Evolutionary conservation across 2,113 vertebrate genomes (phyloP).

Genomic region (Hippopotamus amphibius): DNA sequence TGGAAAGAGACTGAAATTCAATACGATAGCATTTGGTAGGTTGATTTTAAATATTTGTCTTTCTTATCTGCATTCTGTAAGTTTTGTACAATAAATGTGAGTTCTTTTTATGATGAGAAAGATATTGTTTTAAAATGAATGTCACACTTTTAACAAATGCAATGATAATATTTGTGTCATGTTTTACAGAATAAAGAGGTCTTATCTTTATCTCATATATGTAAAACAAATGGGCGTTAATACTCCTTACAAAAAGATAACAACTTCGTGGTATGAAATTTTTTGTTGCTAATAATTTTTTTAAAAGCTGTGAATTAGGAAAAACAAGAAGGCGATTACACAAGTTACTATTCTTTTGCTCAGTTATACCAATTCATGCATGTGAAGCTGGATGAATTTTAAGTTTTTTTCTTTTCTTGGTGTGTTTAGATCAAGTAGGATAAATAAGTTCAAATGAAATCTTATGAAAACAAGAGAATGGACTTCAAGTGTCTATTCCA

Average conservation of each 20-base stretch:
- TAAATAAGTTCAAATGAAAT: constrained; percentile 68
- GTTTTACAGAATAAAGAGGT: neutral
- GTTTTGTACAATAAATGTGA: neutral
- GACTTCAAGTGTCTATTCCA: constrained; percentile 59
- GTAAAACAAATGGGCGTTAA: neutral
- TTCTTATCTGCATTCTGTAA: neutral
- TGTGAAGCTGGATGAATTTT: constrained; percentile 15
- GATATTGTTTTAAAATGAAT: neutral
- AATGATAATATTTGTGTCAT: neutral
- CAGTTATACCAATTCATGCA: neutral
- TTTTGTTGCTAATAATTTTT: neutral
- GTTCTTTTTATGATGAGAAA: constrained; percentile 17
- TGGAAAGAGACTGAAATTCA: neutral
- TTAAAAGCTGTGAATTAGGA: neutral
- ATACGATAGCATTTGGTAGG: neutral
- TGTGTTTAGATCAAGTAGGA: constrained; percentile 60
- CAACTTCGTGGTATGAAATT: neutral
- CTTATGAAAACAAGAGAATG: constrained; percentile 65
- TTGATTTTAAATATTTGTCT: neutral
- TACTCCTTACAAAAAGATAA: constrained; percentile 5
- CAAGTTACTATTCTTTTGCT: constrained; percentile 12
- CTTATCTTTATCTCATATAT: neutral
- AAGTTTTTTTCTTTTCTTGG: neutral
- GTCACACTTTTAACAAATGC: neutral
- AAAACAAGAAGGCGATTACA: neutral